phyloP scores from a whole-genome alignment of 2,113 vertebrate genomes.

The Neodon shergylaensis region DNA sequence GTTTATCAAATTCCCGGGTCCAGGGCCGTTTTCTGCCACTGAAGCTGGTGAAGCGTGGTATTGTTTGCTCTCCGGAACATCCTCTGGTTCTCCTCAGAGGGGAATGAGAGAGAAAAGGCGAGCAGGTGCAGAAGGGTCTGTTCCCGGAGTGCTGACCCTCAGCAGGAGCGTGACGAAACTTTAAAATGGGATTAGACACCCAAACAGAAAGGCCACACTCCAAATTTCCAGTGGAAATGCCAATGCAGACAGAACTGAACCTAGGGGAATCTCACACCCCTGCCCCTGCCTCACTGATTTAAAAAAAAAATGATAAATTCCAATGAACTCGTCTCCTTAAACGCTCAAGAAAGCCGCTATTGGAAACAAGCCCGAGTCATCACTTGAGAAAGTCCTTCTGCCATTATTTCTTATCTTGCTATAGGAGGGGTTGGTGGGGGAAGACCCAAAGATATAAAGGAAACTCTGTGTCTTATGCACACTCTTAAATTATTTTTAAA shows the following conservation, averaged over 20 bases:
- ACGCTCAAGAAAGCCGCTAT: background rate
- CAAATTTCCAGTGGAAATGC: conserved; percentile 90
- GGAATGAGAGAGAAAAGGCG: conserved; percentile 76
- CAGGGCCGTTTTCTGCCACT: conserved; percentile 41
- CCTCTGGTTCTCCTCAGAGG: background rate
- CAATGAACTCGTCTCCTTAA: background rate
- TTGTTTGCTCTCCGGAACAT: conserved; percentile 56
- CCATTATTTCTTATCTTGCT: background rate
- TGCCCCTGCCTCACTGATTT: background rate
- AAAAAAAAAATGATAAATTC: conserved; percentile 46
- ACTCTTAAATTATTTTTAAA: background rate
- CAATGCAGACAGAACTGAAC: conserved; percentile 86
- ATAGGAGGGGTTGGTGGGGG: background rate
- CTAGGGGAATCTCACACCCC: conserved; percentile 22
- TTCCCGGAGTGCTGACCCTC: conserved; percentile 83
- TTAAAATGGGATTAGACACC: conserved; percentile 89
- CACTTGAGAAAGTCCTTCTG: background rate
- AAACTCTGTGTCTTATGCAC: background rate
- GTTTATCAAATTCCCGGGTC: conserved; percentile 24
- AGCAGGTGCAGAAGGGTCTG: conserved; percentile 82
- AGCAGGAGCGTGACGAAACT: conserved; percentile 84
- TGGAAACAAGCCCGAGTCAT: conserved; percentile 23
- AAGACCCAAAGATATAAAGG: background rate
- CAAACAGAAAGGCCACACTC: conserved; percentile 88
- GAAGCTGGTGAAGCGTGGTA: conserved; percentile 4